Evolutionary conservation across 2,888 invertebrate genomes (phyloP).

Genomic region (Hemithea aestivaria): DNA sequence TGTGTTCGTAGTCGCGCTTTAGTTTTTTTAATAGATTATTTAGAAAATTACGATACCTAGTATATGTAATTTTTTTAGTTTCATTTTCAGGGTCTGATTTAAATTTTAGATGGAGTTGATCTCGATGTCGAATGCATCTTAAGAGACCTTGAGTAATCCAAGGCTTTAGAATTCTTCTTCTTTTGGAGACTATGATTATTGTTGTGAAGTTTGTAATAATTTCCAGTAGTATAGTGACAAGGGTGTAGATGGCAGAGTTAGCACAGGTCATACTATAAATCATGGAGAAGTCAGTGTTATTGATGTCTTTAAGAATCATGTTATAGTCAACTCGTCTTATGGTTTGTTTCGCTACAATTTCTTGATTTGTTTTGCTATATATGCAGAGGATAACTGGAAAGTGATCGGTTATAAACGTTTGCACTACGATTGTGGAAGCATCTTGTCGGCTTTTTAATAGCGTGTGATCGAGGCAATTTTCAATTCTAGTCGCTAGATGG

Average conservation of each 20-base stretch:
- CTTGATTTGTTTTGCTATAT: background rate
- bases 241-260: background rate
- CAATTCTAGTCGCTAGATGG: constrained; percentile 14
- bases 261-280: background rate
- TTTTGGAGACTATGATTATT: background rate
- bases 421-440: constrained; percentile 4
- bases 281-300: background rate
- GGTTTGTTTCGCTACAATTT: background rate
- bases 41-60: constrained; percentile 26
- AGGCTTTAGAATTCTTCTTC: too few species aligned
- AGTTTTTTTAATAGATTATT: constrained; percentile 23
- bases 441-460: constrained; percentile 7
- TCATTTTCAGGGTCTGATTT: constrained; percentile 13
- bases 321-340: background rate
- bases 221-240: background rate
- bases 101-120: constrained; percentile 14
- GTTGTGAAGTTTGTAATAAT: constrained; percentile 4
- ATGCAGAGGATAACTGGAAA: constrained; percentile 4
- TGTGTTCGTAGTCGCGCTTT: constrained; percentile 20
- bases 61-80: constrained; percentile 15
- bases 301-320: background rate
- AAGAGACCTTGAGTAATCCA: constrained; percentile 26
- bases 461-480: constrained; percentile 21
- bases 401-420: constrained; percentile 20
- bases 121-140: constrained; percentile 22